Percentiles rank a stretch among this genome's conserved stretches.
These are phyloP conservation scores for Allobates femoralis DNA, from an alignment of 2,797 vertebrate genomes.

Conservation along the genomic window DNA sequence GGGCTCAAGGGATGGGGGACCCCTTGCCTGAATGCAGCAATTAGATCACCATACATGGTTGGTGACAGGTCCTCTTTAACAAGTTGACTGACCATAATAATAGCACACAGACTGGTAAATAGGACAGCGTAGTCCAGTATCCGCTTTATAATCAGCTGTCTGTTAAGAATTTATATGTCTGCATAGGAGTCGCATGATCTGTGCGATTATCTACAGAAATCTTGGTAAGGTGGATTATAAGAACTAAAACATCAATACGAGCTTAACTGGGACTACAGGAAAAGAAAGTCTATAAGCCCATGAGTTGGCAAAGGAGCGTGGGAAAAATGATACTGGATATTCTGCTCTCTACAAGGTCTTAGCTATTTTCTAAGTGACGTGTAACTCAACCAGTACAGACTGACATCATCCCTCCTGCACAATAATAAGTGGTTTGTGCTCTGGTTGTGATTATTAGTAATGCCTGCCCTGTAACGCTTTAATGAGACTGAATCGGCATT, in stretches of 20 bases:
- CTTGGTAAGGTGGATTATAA: background rate
- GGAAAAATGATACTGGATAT: background rate
- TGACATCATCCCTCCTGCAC: background rate
- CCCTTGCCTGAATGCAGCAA: too few relatives aligned
- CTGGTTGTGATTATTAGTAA: background rate
- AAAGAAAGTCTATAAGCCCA: background rate
- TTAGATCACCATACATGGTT: too few relatives aligned
- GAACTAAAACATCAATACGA: background rate
- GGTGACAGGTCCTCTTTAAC: too few relatives aligned
- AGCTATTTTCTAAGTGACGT: background rate
- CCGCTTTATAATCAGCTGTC: background rate
- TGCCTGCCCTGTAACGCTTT: background rate
- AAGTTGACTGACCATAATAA: too few relatives aligned
- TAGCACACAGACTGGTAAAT: background rate
- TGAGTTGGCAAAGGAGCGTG: background rate
- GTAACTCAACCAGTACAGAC: background rate
- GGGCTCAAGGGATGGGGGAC: too few relatives aligned
- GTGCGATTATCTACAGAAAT: background rate
- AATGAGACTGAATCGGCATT: background rate
- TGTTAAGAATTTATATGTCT: background rate
- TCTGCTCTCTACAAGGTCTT: background rate
- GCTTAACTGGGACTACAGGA: background rate
- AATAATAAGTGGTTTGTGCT: background rate
- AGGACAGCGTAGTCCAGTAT: background rate
- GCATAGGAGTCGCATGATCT: background rate